Conservation (phyloP, 2,888 invertebrate species). For the Dolichomitus sp. region DNA sequence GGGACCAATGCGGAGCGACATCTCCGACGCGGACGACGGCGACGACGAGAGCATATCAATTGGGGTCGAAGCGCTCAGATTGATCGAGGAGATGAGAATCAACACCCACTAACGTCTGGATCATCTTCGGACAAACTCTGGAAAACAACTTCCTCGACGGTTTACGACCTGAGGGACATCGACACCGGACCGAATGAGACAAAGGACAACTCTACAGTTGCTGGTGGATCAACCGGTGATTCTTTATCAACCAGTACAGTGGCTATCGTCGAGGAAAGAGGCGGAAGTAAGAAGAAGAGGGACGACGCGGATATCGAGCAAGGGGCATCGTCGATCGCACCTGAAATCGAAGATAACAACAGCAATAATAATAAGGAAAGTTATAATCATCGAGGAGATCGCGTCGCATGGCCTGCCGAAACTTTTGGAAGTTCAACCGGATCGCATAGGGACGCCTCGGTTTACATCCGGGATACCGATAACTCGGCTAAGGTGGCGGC, state of each 20-base stretch:
- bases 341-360: conserved; percentile 2
- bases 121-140: conserved; percentile 19
- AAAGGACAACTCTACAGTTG: conserved; percentile 27
- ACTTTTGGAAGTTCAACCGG: conserved; percentile 49
- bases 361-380: neutral
- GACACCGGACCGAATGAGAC: conserved; percentile 53
- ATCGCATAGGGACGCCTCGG: conserved; percentile 2
- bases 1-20: conserved; percentile 10
- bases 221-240: conserved; percentile 29
- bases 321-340: neutral
- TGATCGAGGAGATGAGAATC: conserved; percentile 39
- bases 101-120: conserved; percentile 14
- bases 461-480: conserved; percentile 28
- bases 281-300: conserved; percentile 54
- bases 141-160: conserved; percentile 23
- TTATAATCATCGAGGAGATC: conserved; percentile 38
- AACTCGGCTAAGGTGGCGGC: conserved; percentile 44
- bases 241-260: conserved; percentile 50
- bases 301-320: conserved; percentile 28
- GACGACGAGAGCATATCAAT: conserved; percentile 56
- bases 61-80: conserved; percentile 56
- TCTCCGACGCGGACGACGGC: conserved; percentile 59
- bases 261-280: conserved; percentile 50
- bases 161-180: conserved; percentile 20
- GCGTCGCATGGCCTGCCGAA: conserved; percentile 43